Evolutionary conservation across 2,797 vertebrate genomes (phyloP).

Genomic region (Psittacula echo): DNA sequence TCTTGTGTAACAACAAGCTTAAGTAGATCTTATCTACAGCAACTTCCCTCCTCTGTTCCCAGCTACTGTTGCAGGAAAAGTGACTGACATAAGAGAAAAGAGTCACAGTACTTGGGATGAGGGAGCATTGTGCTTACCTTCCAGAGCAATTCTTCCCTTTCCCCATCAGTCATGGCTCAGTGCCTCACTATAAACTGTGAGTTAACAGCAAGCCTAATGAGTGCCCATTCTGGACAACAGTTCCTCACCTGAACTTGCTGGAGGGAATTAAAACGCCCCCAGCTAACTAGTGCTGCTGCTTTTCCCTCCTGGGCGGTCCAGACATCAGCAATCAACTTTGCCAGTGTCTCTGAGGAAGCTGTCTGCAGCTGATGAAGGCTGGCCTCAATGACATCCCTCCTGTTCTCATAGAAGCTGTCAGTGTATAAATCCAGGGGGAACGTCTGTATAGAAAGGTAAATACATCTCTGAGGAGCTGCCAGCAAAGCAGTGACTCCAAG

Average conservation of each 20-base stretch:
- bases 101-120: not conserved
- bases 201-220: not conserved
- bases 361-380: constrained; percentile 80
- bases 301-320: constrained; percentile 84
- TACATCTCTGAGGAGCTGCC: not conserved
- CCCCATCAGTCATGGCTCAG: not conserved
- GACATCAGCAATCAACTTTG: constrained; percentile 77
- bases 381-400: constrained; percentile 81
- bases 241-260: constrained; percentile 80
- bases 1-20: rapidly evolving
- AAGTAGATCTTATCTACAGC: not conserved
- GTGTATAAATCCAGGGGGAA: constrained; percentile 92
- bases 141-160: not conserved
- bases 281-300: constrained; percentile 84
- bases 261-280: constrained; percentile 89
- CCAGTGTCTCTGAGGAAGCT: constrained; percentile 80
- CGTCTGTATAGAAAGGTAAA: constrained; percentile 74
- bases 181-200: not conserved
- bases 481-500: not conserved
- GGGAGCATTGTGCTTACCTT: not conserved
- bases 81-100: rapidly evolving
- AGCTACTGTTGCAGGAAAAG: not conserved
- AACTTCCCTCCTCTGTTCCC: not conserved
- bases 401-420: constrained; percentile 90
- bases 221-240: not conserved